These are phyloP conservation scores for Anthonomus grandis DNA, from an alignment of 1,140 invertebrate species.

Conservation along the genomic window DNA sequence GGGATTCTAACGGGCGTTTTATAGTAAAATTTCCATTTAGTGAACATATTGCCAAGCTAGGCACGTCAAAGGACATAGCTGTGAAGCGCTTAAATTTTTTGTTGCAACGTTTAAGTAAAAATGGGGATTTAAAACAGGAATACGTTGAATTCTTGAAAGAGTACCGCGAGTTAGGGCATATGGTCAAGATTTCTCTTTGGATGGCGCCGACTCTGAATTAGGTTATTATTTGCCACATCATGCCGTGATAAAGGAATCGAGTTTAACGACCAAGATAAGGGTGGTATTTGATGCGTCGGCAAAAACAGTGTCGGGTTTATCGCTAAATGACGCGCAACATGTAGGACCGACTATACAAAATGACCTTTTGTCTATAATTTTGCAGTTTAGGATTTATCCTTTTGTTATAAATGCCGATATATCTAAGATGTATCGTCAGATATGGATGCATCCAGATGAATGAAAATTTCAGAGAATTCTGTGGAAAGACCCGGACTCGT, in stretches of 20 bases:
- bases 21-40: no score
- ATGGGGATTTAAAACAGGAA: no score
- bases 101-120: no score
- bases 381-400: constrained; percentile 39
- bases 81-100: no score
- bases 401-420: constrained; percentile 38
- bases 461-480: constrained; percentile 35
- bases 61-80: no score
- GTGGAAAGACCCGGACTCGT: no score
- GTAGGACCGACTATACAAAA: constrained; percentile 46
- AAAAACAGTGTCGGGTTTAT: constrained; percentile 31
- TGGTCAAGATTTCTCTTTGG: no score
- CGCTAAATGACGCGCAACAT: constrained; percentile 42
- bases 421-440: constrained; percentile 44
- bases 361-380: constrained; percentile 40
- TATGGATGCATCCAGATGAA: constrained; percentile 32
- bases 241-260: constrained; percentile 25
- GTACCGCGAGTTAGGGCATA: no score
- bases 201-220: no score
- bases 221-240: constrained; percentile 45
- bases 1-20: no score
- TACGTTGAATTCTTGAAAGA: no score
- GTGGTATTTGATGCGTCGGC: constrained; percentile 39
- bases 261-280: constrained; percentile 30
- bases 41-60: no score